Percentiles rank a stretch among this genome's conserved stretches.
Conservation (phyloP, 2,888 invertebrate species). For the Phragmatobia fuliginosa region DNA sequence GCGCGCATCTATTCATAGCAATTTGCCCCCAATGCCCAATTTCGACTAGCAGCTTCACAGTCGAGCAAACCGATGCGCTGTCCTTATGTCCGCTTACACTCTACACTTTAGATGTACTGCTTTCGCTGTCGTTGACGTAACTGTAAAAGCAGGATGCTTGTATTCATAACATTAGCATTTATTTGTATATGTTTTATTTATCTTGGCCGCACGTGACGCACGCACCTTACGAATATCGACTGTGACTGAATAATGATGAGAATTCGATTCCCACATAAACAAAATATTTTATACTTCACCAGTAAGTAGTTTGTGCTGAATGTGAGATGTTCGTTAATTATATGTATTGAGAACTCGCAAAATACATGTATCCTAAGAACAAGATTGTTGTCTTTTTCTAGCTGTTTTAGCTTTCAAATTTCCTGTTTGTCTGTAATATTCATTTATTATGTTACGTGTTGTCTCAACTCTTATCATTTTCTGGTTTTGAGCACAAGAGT, state of each 20-base stretch:
- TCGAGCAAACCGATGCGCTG: slow-evolving; percentile 30
- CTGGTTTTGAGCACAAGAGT: too few species aligned
- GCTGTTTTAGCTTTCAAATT: not conserved
- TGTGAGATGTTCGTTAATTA: not conserved
- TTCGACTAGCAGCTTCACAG: slow-evolving; percentile 39
- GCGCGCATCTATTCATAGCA: slow-evolving; percentile 44
- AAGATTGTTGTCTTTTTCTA: not conserved
- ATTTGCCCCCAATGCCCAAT: slow-evolving; percentile 51
- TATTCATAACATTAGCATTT: not conserved
- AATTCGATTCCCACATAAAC: not conserved
- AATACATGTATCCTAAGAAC: not conserved
- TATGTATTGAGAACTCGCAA: not conserved
- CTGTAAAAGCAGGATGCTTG: slow-evolving; percentile 9
- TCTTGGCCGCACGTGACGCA: not conserved
- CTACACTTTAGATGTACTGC: slow-evolving; percentile 33
- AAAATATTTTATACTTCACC: not conserved
- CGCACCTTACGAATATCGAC: not conserved
- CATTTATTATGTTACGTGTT: not conserved
- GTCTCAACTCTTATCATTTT: not conserved
- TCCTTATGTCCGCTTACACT: slow-evolving; percentile 36
- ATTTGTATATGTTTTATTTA: not conserved
- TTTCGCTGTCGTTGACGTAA: slow-evolving; percentile 35
- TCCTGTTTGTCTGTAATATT: slow-evolving; percentile 1
- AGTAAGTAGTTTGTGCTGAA: not conserved
- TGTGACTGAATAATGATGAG: not conserved